These are phyloP conservation scores for Himalopsyche japonica DNA, from an alignment of 2,888 invertebrate genomes.

Conservation along the genomic window DNA sequence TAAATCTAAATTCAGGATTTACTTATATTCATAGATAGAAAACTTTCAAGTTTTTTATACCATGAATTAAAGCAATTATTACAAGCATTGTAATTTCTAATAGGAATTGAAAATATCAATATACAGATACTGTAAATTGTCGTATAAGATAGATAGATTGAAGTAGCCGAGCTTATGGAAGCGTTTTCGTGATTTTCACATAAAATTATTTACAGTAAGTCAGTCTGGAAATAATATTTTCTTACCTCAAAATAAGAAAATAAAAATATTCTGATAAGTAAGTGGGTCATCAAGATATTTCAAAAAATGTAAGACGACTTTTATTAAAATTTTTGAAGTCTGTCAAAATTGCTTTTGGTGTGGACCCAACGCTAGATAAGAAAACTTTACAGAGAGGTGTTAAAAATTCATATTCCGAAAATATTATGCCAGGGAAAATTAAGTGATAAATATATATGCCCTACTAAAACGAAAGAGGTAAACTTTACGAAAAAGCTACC, in stretches of 20 bases:
- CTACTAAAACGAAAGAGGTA: not conserved
- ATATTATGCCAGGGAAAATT: not conserved
- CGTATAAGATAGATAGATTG: no score
- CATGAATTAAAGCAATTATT: no score
- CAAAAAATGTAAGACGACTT: not conserved
- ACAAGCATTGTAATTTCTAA: no score
- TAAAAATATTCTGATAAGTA: not conserved
- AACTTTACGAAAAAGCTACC: not conserved
- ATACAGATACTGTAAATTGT: no score
- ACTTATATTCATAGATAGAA: no score
- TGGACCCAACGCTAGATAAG: not conserved
- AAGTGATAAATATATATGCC: not conserved
- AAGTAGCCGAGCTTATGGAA: no score
- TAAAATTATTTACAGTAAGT: no score
- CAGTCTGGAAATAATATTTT: not conserved
- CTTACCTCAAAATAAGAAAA: not conserved
- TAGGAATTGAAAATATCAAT: no score
- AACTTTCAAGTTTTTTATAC: no score
- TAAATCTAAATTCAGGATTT: no score
- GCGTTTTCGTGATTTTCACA: no score
- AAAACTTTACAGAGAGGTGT: not conserved
- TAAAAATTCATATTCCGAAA: not conserved
- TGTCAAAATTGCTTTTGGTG: not conserved
- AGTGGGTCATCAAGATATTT: not conserved
- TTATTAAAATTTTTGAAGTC: not conserved